Evolutionary conservation across 2,888 invertebrate species (phyloP), one percentile per base, ranked within the genome.

Genomic region (Dryomyza anilis): DNA sequence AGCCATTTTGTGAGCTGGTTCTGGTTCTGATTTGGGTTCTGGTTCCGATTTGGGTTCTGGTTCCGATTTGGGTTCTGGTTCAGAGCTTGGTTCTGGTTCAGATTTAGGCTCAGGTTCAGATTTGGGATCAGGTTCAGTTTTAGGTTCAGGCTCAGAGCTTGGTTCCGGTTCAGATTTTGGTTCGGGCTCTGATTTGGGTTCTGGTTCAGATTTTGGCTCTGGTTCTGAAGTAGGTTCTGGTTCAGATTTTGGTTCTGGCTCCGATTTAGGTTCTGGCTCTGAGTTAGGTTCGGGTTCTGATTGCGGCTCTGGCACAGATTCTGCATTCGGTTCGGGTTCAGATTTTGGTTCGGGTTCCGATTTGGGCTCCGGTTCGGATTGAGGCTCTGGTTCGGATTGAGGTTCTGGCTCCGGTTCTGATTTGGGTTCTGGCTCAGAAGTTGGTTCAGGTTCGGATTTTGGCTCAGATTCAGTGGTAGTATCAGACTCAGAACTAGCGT

Each of bases 191-290:
- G 77, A 78, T 57, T 78, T 75, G 3, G 82, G 78, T 70, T 81
- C 78, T 8, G 74, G 77, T 65, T 79, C 80, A 3, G 84, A 77
- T 58, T 84, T 81, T 2, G 84, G 77, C 56, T 84, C 81, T 0
- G 85, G 76, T 70, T 84, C 79, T 1, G 85, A 73, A 59, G 36
- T 72, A 0, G 78, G 76, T 56, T 81, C 84, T 48, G 1, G 6
- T 43, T 43, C 0, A 66, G 78, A 78, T 58, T 78, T 73, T 3
- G 83, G 80, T 59, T 85, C 85, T 0, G 86, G 85, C 69, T 86
- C 85, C 0, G 85, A 79, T 67, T 85, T 82, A 0, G 85, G 83
- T 63, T 85, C 84, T 0, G 81, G 84, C 70, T 83, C 85, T 53
- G 78, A 78, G 56, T 78, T 72, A 14, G 83, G 79, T 64, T 85